Evolutionary conservation across 2,888 invertebrate species (phyloP), one percentile per base, ranked within the genome.

Genomic region (Oxytorus armatus): DNA sequence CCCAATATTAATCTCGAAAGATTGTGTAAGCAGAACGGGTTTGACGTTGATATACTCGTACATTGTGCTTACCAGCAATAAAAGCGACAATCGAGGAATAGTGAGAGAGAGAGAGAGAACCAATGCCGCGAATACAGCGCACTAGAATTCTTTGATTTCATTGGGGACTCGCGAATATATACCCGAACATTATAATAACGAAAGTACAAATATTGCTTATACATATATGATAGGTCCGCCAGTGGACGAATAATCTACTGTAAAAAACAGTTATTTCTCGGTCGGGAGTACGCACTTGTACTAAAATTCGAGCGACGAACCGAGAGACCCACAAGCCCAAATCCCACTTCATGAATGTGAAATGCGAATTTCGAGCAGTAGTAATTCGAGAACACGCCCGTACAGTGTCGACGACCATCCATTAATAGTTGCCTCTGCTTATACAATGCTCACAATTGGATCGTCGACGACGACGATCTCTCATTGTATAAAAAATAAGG

Each of bases 341-440:
- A 83, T 88, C 88, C 87, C 88, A 88, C 84, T 81, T 87, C 86
- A 89, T 89, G 88, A 90, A 89, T 89, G 86, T 83, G 78, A 88
- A 90, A 88, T 88, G 77, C 85, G 84, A 78, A 63, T 49, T 63
- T 74, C 66, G 61, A 70, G 68, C 65, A 44, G 53, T 53, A 69
- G 59, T 77, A 73, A 77, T 79, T 63, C 61, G 77, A 73, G 72
- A 68, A 72, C 65, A 55, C 79, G 75, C 72, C 47, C 36, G 47
- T 29, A 23, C n/a, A 25, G 51, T 33, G 44, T 66, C 63, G 47
- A 44, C 51, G 44, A 51, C 44, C 29, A 21, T 25, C 49, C 57
- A 70, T 79, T 70, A 70, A 79, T 70, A 79, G 57, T 65, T 29
- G 23, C 66, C 51, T 8, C 29, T 29, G 73, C 42, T 69, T 59